Percentiles rank a stretch among this genome's conserved stretches.
These are phyloP conservation scores for Clamator glandarius DNA, from an alignment of 2,797 vertebrate species.

Conservation along the genomic window DNA sequence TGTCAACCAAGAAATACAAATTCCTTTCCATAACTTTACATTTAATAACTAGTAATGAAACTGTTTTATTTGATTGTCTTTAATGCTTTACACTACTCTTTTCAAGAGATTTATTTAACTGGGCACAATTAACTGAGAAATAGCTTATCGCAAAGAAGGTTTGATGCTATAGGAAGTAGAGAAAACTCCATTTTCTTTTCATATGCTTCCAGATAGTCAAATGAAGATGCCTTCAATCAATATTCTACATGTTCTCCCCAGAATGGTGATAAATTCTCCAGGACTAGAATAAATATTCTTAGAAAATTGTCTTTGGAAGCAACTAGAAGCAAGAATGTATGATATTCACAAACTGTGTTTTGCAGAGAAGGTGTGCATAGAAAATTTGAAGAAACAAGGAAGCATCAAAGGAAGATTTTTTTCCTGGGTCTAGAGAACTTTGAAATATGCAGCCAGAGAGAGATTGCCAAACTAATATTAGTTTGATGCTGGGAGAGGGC, in stretches of 20 bases:
- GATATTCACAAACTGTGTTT: background rate
- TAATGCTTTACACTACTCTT: background rate
- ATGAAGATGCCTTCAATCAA: background rate
- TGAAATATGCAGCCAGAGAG: background rate
- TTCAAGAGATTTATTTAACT: background rate
- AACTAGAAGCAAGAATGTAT: background rate
- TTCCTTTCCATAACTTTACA: background rate
- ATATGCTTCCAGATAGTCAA: background rate
- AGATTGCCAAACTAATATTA: background rate
- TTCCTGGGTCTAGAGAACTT: background rate
- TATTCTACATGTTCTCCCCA: background rate
- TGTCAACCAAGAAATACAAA: background rate
- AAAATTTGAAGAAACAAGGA: background rate
- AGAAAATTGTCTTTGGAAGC: background rate
- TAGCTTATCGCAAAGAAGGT: background rate
- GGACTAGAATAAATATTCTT: background rate
- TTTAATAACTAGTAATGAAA: background rate
- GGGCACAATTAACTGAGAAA: background rate
- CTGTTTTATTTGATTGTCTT: background rate
- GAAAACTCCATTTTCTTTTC: background rate
- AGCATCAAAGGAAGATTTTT: background rate
- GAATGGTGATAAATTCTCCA: background rate
- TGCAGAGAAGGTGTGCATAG: background rate
- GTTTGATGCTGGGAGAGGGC: background rate
- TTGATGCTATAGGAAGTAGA: background rate